phyloP scores from a whole-genome alignment of 2,888 invertebrate genomes.

The Oeneis ivallda region DNA sequence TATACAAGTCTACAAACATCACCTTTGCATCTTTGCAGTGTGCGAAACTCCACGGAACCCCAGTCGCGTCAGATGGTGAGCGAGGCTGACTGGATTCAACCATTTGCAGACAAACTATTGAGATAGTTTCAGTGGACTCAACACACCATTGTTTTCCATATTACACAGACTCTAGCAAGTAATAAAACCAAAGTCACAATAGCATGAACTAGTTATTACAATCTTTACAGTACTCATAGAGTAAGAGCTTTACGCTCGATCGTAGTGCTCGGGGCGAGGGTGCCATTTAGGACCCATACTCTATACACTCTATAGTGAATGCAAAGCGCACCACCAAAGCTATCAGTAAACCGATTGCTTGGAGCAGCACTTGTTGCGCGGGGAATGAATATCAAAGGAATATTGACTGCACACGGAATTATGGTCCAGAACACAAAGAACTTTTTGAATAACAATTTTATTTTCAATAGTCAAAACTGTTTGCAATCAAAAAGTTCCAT shows the following conservation, averaged over 20 bases:
- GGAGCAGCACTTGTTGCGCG: conserved; percentile 34
- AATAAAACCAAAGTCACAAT: too few relatives aligned
- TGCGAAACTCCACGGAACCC: too few relatives aligned
- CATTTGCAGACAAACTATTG: too few relatives aligned
- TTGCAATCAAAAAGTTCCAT: neutral
- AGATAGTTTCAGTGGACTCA: too few relatives aligned
- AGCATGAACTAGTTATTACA: neutral
- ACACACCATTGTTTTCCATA: too few relatives aligned
- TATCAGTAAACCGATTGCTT: conserved; percentile 34
- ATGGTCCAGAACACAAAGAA: neutral
- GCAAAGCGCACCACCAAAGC: conserved; percentile 32
- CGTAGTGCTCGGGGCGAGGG: conserved; percentile 32
- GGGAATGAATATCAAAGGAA: conserved; percentile 26
- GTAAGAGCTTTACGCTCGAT: conserved; percentile 25
- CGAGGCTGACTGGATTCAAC: too few relatives aligned
- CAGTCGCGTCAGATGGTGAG: too few relatives aligned
- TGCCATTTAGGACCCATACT: conserved; percentile 32
- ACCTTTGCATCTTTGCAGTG: too few relatives aligned
- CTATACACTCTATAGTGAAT: conserved; percentile 19
- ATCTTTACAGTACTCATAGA: neutral
- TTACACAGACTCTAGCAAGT: too few relatives aligned
- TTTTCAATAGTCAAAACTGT: neutral
- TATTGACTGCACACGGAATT: conserved; percentile 8
- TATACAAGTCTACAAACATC: too few relatives aligned
- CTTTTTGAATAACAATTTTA: too few relatives aligned